Evolutionary conservation across 2,797 vertebrate species (phyloP), one percentile per base, ranked within the genome.

Genomic region (Chaenodraco wilsoni): DNA sequence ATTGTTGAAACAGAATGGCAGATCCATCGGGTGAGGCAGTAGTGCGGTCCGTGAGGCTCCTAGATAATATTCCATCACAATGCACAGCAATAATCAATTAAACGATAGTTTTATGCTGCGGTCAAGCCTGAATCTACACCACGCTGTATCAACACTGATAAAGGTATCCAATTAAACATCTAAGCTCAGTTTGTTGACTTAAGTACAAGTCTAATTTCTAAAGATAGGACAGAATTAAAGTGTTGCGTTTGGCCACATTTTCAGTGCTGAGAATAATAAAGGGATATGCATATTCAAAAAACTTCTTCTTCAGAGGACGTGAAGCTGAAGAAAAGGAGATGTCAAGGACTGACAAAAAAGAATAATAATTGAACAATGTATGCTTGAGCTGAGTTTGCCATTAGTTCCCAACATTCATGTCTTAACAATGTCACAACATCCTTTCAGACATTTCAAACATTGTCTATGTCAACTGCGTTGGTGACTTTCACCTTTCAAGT

Each of bases 401-500:
- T 65, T 21, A 71, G 65, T 60, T 72, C 43, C 23, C 58, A 72
- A 81, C 65, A 62, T 83, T 68, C 19, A 61, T 66, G 69, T 68
- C 57, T 52, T 4, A 63, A 74, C 48, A 76, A 55, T 71, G 54
- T 68, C 54, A 46, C 52, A 41, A 3, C 59, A 58, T 51, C 1
- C 54, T 62, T 64, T 67, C 46, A 79, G 48, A 61, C 52, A 11
- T 37, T 15, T 27, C 57, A 78, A 76, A 71, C 62, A 48, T 0
- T 37, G 51, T 71, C 61, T n/a, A 9, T 43, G 61, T 60, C 60
- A 72, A 69, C 76, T 23, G 43, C 15, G 19, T 63, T 75, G 68
- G 70, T 81, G 76, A 85, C 79, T 84, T 84, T 72, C 70, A 78
- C 69, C 80, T 83, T 70, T 62, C 52, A 52, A 66, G 49, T 50